Evolutionary conservation across 2,888 invertebrate genomes (phyloP).

Genomic region (Zygogramma bicolorata): DNA sequence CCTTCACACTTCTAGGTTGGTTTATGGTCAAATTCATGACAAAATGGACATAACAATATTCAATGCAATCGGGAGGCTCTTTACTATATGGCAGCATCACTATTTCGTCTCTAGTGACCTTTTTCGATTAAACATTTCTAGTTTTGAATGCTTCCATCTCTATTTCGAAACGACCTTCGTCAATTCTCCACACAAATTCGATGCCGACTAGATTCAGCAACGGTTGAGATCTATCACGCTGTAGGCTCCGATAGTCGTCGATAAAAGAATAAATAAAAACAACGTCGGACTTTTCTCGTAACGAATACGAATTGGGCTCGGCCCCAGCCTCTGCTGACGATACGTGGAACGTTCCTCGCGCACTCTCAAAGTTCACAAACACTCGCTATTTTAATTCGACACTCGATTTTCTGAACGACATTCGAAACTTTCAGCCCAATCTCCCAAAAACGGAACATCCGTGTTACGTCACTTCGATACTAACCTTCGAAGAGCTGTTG

Average conservation of each 20-base stretch:
- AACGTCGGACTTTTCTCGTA: background rate
- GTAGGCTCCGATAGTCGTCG: background rate
- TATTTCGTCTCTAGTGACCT: background rate
- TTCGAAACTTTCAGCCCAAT: constrained; percentile 69
- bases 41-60: background rate
- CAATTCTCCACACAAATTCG: background rate
- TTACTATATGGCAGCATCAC: background rate
- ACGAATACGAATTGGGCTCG: background rate
- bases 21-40: background rate
- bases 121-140: background rate
- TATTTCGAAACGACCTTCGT: background rate
- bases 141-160: background rate
- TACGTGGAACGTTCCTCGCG: constrained; percentile 6
- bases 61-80: background rate
- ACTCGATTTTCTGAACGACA: constrained; percentile 23
- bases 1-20: background rate
- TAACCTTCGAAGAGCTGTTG: constrained; percentile 85
- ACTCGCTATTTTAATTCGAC: constrained; percentile 34
- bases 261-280: background rate
- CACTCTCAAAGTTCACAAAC: constrained; percentile 36
- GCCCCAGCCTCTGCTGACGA: no score
- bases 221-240: background rate
- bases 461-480: constrained; percentile 74
- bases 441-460: constrained; percentile 66
- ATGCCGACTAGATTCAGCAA: background rate